A percentile compares a stretch with the other conserved stretches of the same genome.
These are phyloP conservation scores for Fundulus diaphanus DNA, from an alignment of 2,797 vertebrate genomes.

Conservation along the genomic window DNA sequence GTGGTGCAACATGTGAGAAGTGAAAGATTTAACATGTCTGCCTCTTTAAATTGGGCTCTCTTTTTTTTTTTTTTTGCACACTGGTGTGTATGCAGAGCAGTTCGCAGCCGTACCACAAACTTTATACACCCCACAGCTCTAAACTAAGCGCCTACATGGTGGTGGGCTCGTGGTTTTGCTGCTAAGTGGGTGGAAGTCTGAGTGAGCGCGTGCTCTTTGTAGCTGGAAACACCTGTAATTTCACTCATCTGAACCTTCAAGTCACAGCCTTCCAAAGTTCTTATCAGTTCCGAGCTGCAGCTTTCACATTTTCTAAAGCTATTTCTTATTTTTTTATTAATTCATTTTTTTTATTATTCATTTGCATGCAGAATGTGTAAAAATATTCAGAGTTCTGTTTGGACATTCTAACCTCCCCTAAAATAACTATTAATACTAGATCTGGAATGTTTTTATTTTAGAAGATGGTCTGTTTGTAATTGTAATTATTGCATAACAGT, in stretches of 20 bases:
- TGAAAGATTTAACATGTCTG: conserved; percentile 10
- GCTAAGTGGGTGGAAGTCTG: conserved; percentile 20
- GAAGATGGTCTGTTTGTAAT: not conserved
- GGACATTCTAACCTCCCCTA: too few relatives aligned
- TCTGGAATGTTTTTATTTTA: not conserved
- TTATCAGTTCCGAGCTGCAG: conserved; percentile 32
- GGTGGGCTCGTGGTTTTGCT: conserved; percentile 35
- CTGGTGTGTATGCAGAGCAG: conserved; percentile 10
- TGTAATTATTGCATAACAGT: too few relatives aligned
- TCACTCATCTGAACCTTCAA: conserved; percentile 24
- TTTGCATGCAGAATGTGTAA: conserved; percentile 7
- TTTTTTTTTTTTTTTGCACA: not conserved
- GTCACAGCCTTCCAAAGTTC: conserved; percentile 27
- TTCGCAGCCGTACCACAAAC: conserved; percentile 19
- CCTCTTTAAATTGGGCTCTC: not conserved
- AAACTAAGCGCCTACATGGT: conserved; percentile 11
- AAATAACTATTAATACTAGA: too few relatives aligned
- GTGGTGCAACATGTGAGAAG: conserved; percentile 18
- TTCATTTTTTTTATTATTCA: conserved; percentile 15
- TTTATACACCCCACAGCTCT: conserved; percentile 12
- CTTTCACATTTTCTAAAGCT: conserved; percentile 9
- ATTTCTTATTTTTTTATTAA: conserved; percentile 33
- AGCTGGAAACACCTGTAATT: conserved; percentile 52
- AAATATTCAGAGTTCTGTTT: not conserved
- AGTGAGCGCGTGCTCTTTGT: conserved; percentile 26